These are phyloP conservation scores for Halichondria panicea DNA, from an alignment of 37 sponge, comb jelly and placozoan genomes.

Conservation along the genomic window DNA sequence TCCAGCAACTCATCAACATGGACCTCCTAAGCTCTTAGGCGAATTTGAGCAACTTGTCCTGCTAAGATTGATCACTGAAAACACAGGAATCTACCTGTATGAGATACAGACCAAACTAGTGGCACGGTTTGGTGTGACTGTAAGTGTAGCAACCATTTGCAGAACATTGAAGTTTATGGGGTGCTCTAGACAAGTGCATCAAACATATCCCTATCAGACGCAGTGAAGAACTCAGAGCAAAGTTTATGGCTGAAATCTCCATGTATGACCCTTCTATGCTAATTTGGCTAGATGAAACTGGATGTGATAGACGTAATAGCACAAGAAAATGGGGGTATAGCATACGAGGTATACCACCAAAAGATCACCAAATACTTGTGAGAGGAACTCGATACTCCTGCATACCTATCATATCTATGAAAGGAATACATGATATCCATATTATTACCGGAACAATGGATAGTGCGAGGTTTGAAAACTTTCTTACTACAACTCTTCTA, in stretches of 20 bases:
- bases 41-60: conserved; percentile 19
- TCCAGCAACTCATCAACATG: conserved; percentile 13
- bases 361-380: conserved; percentile 5
- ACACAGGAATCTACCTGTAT: conserved; percentile 37
- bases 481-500: not conserved
- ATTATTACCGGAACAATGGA: conserved; percentile 15
- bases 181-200: conserved; percentile 14
- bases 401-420: conserved; percentile 11
- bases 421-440: conserved; percentile 22
- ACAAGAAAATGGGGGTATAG: conserved; percentile 14
- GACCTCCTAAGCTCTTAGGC: conserved; percentile 24
- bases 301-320: conserved; percentile 29
- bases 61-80: conserved; percentile 17
- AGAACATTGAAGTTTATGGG: conserved; percentile 22
- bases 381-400: conserved; percentile 24
- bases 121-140: conserved; percentile 15
- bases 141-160: conserved; percentile 19
- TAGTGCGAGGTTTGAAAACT: conserved; percentile 15
- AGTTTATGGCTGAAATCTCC: conserved; percentile 23
- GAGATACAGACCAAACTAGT: conserved; percentile 8
- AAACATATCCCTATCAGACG: conserved; percentile 7
- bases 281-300: conserved; percentile 31
- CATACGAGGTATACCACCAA: conserved; percentile 15
- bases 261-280: conserved; percentile 27
- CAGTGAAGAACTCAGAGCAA: conserved; percentile 13